Percentiles rank a stretch among this genome's conserved stretches.
These are phyloP conservation scores for Ctenochaetus hawaiiensis DNA, from an alignment of 2,797 vertebrate genomes.

Conservation along the genomic window DNA sequence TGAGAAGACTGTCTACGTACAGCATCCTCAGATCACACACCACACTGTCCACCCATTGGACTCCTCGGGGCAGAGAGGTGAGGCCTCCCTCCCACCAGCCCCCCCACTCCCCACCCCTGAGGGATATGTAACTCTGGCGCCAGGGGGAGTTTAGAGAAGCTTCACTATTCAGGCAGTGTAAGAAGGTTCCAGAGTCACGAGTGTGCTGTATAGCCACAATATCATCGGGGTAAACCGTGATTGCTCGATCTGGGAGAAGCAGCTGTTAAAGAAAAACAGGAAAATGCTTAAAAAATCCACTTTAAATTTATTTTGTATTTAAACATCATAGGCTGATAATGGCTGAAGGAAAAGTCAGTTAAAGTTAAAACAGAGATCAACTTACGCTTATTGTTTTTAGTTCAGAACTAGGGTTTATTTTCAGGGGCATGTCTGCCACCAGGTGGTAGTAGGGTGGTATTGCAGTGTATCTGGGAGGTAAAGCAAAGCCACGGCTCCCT, in stretches of 20 bases:
- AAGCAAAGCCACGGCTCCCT: conserved; percentile 52
- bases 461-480: conserved; percentile 80
- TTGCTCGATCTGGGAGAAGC: conserved; percentile 68
- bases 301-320: background rate
- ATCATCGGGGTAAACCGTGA: conserved; percentile 86
- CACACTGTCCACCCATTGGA: conserved; percentile 84
- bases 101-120: conserved; percentile 74
- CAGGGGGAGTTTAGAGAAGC: conserved; percentile 77
- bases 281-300: rapidly evolving
- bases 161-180: conserved; percentile 72
- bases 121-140: conserved; percentile 86
- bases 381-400: conserved; percentile 79
- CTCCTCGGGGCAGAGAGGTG: conserved; percentile 49
- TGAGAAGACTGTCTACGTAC: conserved; percentile 73
- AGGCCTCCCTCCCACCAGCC: conserved; percentile 84
- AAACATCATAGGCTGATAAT: background rate
- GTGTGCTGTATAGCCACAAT: conserved; percentile 87
- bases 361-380: conserved; percentile 3
- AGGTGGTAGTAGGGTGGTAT: conserved; percentile 83
- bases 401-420: conserved; percentile 70
- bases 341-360: background rate
- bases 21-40: conserved; percentile 84
- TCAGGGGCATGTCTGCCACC: conserved; percentile 83
- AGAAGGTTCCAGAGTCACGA: conserved; percentile 73
- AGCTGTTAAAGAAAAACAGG: conserved; percentile 65